Base-by-base conservation (phyloP, 2,888 invertebrate species). In the Coleophora flavipennella region DNA sequence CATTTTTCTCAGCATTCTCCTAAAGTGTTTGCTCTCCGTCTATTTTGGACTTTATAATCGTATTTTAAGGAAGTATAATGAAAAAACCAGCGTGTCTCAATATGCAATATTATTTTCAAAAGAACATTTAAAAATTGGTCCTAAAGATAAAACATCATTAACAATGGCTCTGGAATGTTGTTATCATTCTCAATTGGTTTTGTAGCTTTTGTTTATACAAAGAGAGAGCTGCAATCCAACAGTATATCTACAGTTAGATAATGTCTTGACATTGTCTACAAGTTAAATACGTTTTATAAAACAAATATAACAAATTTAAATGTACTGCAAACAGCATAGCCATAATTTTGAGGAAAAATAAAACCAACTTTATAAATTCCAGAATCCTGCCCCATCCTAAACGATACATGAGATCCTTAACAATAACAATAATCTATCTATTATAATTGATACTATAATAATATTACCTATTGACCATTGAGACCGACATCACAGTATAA, bases 101-200 rank as follows among this genome's bases (percentile, higher is more conserved):
- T 83, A 83, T 80, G 79, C 73, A 83, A 83, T 84, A 83, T 80
- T 83, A 83, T 83, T 84, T 80, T 81, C 78, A 79, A 83, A 83
- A 83, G 80, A 83, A 83, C 78, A 69, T 80, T 83, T 73, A 81
- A 84, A 84, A 84, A 83, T 83, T 83, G 83, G 83, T 83, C 83
- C 83, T 83, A 83, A 83, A 76, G 63, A 79, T 83, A 83, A 83
- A 83, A 81, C 78, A 79, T 78, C 77, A 73, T 80, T 81, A 83
- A 84, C 84, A 84, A 83, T 83, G 78, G 79, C 76, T 80, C 80
- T 84, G 84, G 84, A 84, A 84, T 84, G 84, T 84, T 59, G 62
- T 66, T 70, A 68, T 72, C 70, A 73, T 75, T 68, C 72, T 67
- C 62, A 68, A 67, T 65, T 67, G 64, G 64, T 67, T 72, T 68